Evolutionary conservation across 2,113 vertebrate genomes (phyloP).

Genomic region (Entomyzon cyanotis): DNA sequence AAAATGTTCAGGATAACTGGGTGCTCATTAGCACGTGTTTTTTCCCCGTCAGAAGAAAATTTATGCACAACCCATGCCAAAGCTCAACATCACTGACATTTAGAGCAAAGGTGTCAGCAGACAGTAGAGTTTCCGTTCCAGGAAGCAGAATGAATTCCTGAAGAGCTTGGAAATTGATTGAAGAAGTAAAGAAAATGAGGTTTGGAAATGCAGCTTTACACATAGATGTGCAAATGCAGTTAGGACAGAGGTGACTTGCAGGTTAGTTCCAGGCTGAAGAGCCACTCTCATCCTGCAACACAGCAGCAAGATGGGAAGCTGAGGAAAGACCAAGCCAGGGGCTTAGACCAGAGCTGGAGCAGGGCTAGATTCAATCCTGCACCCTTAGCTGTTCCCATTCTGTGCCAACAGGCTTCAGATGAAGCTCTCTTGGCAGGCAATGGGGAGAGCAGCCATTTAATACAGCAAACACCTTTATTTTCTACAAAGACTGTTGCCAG

Average conservation of each 20-base stretch:
- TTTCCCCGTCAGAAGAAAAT: constrained; percentile 2
- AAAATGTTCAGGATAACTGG: not conserved
- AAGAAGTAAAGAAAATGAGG: not conserved
- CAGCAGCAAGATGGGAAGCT: rapidly evolving
- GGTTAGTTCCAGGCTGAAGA: not conserved
- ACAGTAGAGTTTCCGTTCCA: not conserved
- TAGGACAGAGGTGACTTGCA: not conserved
- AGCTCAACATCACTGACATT: not conserved
- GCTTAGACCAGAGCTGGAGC: not conserved
- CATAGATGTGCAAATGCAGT: not conserved
- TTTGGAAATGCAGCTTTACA: not conserved
- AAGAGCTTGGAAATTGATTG: not conserved
- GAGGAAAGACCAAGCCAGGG: not conserved
- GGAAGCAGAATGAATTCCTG: not conserved
- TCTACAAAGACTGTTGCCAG: rapidly evolving
- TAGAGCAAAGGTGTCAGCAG: constrained; percentile 11
- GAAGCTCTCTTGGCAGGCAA: not conserved
- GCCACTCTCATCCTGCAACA: not conserved
- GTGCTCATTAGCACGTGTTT: constrained; percentile 18
- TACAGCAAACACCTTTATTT: not conserved
- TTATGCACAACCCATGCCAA: not conserved
- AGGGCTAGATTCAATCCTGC: not conserved
- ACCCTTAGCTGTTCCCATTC: not conserved
- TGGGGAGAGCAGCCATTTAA: not conserved
- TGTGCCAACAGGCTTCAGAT: not conserved